Evolutionary conservation across 1,140 invertebrate species (phyloP), one percentile per base, ranked within the genome.

Genomic region (Asbolus verrucosus): DNA sequence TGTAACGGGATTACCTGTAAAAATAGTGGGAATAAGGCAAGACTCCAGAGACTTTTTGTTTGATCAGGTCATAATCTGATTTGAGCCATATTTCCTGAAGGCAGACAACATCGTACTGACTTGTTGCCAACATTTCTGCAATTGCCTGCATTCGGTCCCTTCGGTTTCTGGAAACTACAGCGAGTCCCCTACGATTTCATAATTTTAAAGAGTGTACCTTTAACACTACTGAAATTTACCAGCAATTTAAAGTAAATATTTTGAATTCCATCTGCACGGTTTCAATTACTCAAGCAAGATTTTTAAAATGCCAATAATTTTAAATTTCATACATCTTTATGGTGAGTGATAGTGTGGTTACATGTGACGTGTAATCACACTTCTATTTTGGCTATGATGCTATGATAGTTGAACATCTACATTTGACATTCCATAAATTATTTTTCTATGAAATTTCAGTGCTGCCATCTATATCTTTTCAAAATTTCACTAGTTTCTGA

Each of bases 81-180:
- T 91, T 85, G 62, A 87, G 87, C 95, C 95, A 98, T 9, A 98
- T 88, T 86, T 98, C 96, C 86, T 98, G 95, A 8, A 98, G 82
- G 66, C 95, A 94, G 1, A 97, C 91, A 75, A 98, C 87, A 82
- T 97, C 94, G 84, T 94, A 94, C 13, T 87, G 81, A 46, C 88
- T 89, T 14, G 81, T 83, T 6, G 82, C 79, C 39, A 98, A 80
- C 75, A 90, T 87, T 43, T 91, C 86, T 24, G 89, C 91, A 71
- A 98, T 94, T 6, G 94, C 94, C 74, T 87, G 78, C 68, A 98
- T 91, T 77, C 96, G 85, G 69, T 86, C 83, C 59, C 83, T 83
- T 43, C 92, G 87, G 78, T 97, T 85, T 81, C 91, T 92, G 1
- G 94, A 91, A 72, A 94, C 82, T 69, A 88, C 87, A 70, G 92